These are phyloP conservation scores for Cataglyphis hispanica DNA, from an alignment of 1,140 invertebrate species.

Conservation along the genomic window DNA sequence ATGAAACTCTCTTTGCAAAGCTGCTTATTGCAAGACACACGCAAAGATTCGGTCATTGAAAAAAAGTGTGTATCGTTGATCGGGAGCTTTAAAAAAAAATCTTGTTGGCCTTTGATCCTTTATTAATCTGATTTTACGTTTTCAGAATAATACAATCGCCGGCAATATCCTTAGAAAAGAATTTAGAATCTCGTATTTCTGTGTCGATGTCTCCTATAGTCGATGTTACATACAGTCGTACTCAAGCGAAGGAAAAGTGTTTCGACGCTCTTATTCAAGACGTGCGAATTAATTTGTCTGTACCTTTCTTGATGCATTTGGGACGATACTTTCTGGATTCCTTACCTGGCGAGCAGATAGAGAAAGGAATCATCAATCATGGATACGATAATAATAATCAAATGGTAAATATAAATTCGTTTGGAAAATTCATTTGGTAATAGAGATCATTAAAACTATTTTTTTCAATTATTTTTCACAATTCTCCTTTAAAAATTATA, in stretches of 20 bases:
- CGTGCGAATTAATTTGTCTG: slow-evolving; percentile 90
- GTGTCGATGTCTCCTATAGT: slow-evolving; percentile 90
- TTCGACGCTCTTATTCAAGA: slow-evolving; percentile 91
- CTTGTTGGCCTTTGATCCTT: too few relatives aligned
- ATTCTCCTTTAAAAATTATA: not conserved
- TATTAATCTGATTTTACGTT: slow-evolving; percentile 56
- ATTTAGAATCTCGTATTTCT: slow-evolving; percentile 88
- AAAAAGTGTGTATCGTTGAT: slow-evolving; percentile 87
- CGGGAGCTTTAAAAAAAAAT: not conserved
- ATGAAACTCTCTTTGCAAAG: slow-evolving; percentile 91
- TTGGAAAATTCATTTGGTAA: not conserved
- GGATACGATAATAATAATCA: slow-evolving; percentile 88
- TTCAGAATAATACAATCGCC: slow-evolving; percentile 91
- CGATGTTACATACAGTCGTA: slow-evolving; percentile 89
- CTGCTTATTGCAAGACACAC: slow-evolving; percentile 91
- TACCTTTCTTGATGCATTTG: slow-evolving; percentile 91
- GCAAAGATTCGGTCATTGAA: slow-evolving; percentile 88
- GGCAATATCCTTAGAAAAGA: slow-evolving; percentile 87
- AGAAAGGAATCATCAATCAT: slow-evolving; percentile 90
- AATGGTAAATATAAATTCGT: slow-evolving; percentile 67
- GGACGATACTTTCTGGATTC: slow-evolving; percentile 90
- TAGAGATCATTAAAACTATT: slow-evolving; percentile 1
- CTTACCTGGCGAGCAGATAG: slow-evolving; percentile 88
- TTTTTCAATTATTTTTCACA: not conserved
- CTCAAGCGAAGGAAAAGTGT: slow-evolving; percentile 88